These are phyloP conservation scores for Podarcis raffonei DNA, from an alignment of 2,113 vertebrate genomes.

Conservation along the genomic window DNA sequence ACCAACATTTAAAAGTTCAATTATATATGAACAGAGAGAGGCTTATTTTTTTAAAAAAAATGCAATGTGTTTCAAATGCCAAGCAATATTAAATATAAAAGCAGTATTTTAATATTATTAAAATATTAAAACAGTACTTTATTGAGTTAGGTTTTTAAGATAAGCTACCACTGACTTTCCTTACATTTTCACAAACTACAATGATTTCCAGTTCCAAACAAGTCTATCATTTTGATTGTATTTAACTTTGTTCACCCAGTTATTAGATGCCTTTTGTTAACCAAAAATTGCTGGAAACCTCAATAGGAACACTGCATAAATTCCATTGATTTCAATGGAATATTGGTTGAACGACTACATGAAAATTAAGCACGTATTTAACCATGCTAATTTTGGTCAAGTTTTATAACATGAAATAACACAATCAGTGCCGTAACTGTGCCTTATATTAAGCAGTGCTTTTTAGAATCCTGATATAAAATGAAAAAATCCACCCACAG, in stretches of 20 bases:
- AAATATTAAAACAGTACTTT: too few species aligned
- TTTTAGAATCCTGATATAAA: neutral
- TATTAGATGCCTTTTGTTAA: neutral
- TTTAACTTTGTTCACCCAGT: neutral
- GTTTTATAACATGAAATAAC: neutral
- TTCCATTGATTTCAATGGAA: neutral
- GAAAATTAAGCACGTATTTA: neutral
- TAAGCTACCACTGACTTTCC: neutral
- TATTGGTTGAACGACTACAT: neutral
- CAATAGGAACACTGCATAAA: neutral
- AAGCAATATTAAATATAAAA: too few species aligned
- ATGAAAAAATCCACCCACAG: too few species aligned
- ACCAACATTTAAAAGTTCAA: neutral
- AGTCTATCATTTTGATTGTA: neutral
- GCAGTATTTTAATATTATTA: too few species aligned
- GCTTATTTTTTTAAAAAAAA: neutral
- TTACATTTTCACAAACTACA: neutral
- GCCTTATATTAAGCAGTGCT: neutral
- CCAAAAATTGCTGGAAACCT: neutral
- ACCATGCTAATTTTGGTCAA: neutral
- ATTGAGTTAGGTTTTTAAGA: neutral
- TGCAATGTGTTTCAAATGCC: neutral
- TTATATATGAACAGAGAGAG: constrained; percentile 14
- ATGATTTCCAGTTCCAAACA: neutral
- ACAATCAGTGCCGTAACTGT: neutral